Evolutionary conservation across 2,797 vertebrate species (phyloP), one percentile per base, ranked within the genome.

Genomic region (Sus cebifrons): DNA sequence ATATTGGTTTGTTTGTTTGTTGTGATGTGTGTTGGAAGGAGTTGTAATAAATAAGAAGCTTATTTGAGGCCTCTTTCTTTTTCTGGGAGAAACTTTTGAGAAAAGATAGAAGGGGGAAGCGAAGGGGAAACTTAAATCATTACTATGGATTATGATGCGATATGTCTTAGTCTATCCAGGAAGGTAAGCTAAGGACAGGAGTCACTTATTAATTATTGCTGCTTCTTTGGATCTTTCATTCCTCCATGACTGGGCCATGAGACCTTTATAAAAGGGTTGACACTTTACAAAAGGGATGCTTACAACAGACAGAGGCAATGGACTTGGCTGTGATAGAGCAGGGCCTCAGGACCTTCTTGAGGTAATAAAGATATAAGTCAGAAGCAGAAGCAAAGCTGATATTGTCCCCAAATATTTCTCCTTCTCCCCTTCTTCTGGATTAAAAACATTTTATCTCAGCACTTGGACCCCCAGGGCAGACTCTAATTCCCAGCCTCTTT

Each of bases 101-200:
- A 36, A 36, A 36, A 36, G 12, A 77, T 44, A 62, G 60, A 67
- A 23, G 36, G 20, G 6, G 60, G 49, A 62, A 74, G 12, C 40
- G 23, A 49, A 86, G 52, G 17, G 15, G 16, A 15, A 64, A 89
- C 71, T 88, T 77, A n/a, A 90, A 58, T 2, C 15, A 36, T 60
- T 40, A 54, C 25, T 56, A 3, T 44, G 9, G 44, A 82, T 86
- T n/a, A 32, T 40, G 49, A 68, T 70, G 52, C 62, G 15, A 18
- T 81, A 32, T 94, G 89, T 52, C 58, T 74, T 10, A 36, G 71
- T 64, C 40, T 81, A 74, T 62, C 20, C 75, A 86, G 54, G 89
- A 93, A 91, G 54, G 27, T 29, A 86, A 52, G 27, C 32, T 65
- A 86, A 86, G 36, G 27, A 68, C 85, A 74, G 64, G 68, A 70